Evolutionary conservation across 2,888 invertebrate genomes (phyloP).

Genomic region (Epistrophella euchroma): DNA sequence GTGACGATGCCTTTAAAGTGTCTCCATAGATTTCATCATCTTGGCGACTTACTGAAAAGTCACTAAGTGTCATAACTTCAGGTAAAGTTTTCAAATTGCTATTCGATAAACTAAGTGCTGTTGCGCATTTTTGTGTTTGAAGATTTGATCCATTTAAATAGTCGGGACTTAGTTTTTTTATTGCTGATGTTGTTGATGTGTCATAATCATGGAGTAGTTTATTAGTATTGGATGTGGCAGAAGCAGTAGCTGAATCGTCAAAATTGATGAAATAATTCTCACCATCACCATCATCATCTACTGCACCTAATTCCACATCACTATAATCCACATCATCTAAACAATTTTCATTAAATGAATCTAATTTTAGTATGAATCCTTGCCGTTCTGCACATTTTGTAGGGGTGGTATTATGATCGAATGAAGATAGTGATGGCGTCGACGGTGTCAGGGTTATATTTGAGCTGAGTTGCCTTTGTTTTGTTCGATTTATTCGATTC

Average conservation of each 20-base stretch:
- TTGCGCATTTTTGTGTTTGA: slow-evolving; percentile 86
- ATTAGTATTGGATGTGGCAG: not conserved
- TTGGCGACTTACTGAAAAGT: slow-evolving; percentile 83
- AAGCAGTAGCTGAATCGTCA: slow-evolving; percentile 62
- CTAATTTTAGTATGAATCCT: slow-evolving; percentile 65
- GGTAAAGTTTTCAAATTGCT: slow-evolving; percentile 90
- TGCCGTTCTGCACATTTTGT: slow-evolving; percentile 50
- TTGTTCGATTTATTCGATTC: slow-evolving; percentile 24
- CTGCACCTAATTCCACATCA: slow-evolving; percentile 19
- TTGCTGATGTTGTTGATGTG: not conserved
- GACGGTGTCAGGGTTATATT: slow-evolving; percentile 51
- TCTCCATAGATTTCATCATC: slow-evolving; percentile 25
- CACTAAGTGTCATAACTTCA: slow-evolving; percentile 89
- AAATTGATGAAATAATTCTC: slow-evolving; percentile 68
- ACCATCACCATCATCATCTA: slow-evolving; percentile 40
- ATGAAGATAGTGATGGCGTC: slow-evolving; percentile 34
- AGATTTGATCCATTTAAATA: slow-evolving; percentile 85
- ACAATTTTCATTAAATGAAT: slow-evolving; percentile 75
- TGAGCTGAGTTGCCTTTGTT: slow-evolving; percentile 38
- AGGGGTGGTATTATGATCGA: slow-evolving; percentile 44
- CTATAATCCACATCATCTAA: slow-evolving; percentile 51
- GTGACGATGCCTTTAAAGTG: slow-evolving; percentile 27
- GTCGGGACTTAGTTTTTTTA: slow-evolving; percentile 49
- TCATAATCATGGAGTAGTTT: slow-evolving; percentile 35
- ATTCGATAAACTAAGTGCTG: slow-evolving; percentile 87